Base-by-base conservation (phyloP, 1,140 invertebrate genomes). In the Agrypnia vestita region DNA sequence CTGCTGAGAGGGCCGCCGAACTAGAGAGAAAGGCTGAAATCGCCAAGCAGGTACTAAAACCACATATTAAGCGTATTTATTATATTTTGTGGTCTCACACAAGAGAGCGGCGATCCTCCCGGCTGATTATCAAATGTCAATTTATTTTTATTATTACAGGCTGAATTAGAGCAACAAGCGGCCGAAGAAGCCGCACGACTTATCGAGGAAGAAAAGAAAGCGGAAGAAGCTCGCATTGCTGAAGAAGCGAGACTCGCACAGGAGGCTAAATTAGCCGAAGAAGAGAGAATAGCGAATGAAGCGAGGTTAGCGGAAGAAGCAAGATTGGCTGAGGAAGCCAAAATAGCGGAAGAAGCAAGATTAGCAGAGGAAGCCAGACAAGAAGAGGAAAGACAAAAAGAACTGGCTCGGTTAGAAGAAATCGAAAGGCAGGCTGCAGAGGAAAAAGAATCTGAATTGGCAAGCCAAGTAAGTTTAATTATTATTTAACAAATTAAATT, bases 381-480 rank as follows among this genome's bases (percentile, higher is more conserved):
- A 43, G 91, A 92, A 86, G 91, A 92, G 81, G 87, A 86, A 21
- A 88, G 89, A 69, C 89, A 91, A 81, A 90, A 91, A 78, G 90
- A 91, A 84, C 84, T 91, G 13, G 87, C 86, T 4, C 87, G 88
- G 74, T 85, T 89, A 73, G 87, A 86, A 78, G 92, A 93, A 87
- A 80, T 90, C 19, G 89, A 90, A 78, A 87, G 85, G 82, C 88
- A 91, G 73, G 91, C 91, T 3, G 87, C 89, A 84, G 91, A 92
- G 85, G 91, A 92, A 82, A 86, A 88, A 7, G 91, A 92, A 85
- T 90, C 86, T 17, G 92, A 93, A 86, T 85, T 92, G 56, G 91
- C 91, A 62, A 86, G 91, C 81, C 91, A 92, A 86, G 89, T 89
- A 47, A 15, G 72, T 35, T 25, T 10, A 61, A 19, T 35, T 19